Conservation (phyloP, 2,113 vertebrate species). For the Thomomys bottae region DNA sequence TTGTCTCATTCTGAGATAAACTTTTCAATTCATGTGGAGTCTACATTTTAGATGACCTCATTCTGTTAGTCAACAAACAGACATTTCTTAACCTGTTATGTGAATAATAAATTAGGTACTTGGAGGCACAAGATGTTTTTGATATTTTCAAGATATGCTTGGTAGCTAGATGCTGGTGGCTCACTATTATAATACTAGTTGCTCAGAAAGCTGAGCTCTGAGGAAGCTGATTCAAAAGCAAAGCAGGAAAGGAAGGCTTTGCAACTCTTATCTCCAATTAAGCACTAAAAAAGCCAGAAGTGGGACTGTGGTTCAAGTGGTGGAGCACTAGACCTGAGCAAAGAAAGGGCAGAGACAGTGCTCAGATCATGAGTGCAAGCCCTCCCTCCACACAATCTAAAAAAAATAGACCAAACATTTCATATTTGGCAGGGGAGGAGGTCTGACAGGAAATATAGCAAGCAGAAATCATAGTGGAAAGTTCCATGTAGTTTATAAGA, state of each 20-base stretch:
- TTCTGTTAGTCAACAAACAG: neutral
- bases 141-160: neutral
- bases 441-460: neutral
- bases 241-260: no score
- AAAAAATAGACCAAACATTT: neutral
- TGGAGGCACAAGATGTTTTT: neutral
- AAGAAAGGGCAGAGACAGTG: no score
- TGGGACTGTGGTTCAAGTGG: no score
- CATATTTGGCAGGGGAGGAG: neutral
- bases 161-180: neutral
- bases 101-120: neutral
- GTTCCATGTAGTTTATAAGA: neutral
- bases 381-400: no score
- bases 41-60: neutral
- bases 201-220: no score
- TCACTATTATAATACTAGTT: no score
- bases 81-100: neutral
- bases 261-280: no score
- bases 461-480: neutral
- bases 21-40: neutral
- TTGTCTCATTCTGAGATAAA: neutral
- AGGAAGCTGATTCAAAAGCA: no score
- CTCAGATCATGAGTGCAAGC: no score
- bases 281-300: no score
- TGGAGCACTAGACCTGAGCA: no score